Conservation (phyloP, 2,888 invertebrate species). For the Dicyrtoma fusca region DNA sequence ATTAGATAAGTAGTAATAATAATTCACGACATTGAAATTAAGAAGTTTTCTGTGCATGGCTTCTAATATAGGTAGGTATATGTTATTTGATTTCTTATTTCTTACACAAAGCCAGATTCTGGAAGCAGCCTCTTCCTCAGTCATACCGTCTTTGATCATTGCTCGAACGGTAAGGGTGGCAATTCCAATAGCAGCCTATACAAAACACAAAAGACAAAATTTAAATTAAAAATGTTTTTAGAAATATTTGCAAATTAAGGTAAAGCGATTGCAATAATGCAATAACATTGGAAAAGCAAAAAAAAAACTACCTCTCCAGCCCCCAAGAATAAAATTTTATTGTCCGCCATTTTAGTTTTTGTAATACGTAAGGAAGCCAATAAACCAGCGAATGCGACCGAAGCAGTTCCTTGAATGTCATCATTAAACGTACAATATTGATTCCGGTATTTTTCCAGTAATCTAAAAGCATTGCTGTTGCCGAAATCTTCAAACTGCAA, state of each 20-base stretch:
- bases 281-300: too few relatives aligned
- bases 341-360: conserved; percentile 77
- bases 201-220: background rate
- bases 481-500: conserved; percentile 97
- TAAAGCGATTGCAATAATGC: too few relatives aligned
- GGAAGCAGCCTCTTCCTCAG: conserved; percentile 73
- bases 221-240: background rate
- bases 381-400: conserved; percentile 93
- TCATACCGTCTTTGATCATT: conserved; percentile 82
- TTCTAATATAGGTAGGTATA: too few relatives aligned
- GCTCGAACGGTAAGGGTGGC: conserved; percentile 90
- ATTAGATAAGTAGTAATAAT: too few relatives aligned
- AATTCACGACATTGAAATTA: too few relatives aligned
- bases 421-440: conserved; percentile 96
- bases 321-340: conserved; percentile 90
- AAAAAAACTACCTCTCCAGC: conserved; percentile 80
- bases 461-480: conserved; percentile 93
- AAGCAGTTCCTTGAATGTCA: conserved; percentile 97
- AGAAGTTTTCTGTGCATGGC: too few relatives aligned
- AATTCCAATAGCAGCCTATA: conserved; percentile 70
- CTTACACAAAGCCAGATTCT: conserved; percentile 71
- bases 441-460: conserved; percentile 86
- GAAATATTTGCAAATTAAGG: too few relatives aligned
- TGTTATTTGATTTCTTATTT: too few relatives aligned
- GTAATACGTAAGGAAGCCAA: conserved; percentile 84